phyloP scores from a whole-genome alignment of 2,113 vertebrate genomes.

The Micronisus gabar region DNA sequence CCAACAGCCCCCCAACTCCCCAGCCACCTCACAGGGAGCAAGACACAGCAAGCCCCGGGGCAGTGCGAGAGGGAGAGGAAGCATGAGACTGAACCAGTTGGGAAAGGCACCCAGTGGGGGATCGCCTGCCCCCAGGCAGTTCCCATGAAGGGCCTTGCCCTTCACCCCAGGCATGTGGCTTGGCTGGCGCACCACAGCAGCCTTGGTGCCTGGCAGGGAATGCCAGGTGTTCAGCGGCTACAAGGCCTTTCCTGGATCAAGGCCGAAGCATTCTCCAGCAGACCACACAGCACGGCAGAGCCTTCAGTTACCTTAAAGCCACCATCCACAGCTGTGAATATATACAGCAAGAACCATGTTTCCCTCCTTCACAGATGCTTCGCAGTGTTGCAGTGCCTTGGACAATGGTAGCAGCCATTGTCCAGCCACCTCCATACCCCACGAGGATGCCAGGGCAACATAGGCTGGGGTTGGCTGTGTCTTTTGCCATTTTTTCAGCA shows the following conservation, averaged over 20 bases:
- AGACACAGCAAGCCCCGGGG: not conserved
- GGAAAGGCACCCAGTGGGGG: not conserved
- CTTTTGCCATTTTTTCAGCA: not conserved
- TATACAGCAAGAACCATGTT: not conserved
- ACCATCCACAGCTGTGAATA: not conserved
- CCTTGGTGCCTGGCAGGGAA: not conserved
- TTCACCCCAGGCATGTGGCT: not conserved
- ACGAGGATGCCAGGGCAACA: not conserved
- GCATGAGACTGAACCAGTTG: not conserved
- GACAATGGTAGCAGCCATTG: rapidly evolving
- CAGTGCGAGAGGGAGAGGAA: not conserved
- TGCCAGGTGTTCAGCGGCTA: not conserved
- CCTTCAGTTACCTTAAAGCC: not conserved
- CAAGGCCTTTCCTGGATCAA: not conserved
- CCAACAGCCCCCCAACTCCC: too few relatives aligned
- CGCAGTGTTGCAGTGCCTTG: not conserved
- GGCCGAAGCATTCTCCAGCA: not conserved
- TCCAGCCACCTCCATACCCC: not conserved
- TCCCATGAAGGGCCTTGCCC: not conserved
- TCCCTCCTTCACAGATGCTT: not conserved
- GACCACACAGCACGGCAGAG: not conserved
- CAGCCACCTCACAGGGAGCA: rapidly evolving
- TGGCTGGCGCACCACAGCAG: rapidly evolving
- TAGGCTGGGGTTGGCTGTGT: not conserved
- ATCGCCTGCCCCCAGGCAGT: not conserved